phyloP scores from a whole-genome alignment of 2,888 invertebrate species.

The Tenthredo distinguenda region DNA sequence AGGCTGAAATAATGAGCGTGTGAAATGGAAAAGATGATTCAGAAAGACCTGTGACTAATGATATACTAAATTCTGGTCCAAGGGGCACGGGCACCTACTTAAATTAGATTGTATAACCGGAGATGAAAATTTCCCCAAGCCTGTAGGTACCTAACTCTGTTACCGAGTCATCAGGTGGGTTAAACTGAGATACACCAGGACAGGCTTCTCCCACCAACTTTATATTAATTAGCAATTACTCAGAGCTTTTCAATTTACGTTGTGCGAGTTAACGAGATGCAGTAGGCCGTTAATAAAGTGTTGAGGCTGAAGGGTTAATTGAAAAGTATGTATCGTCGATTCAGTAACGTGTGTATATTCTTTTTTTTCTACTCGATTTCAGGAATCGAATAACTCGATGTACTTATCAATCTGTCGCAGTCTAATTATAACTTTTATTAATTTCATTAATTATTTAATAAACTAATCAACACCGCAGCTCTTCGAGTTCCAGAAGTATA shows the following conservation, averaged over 20 bases:
- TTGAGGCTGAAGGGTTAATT: neutral
- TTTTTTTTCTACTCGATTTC: neutral
- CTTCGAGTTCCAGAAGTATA: neutral
- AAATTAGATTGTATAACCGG: constrained; percentile 8
- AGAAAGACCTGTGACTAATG: neutral
- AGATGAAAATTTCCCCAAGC: constrained; percentile 12
- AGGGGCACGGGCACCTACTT: neutral
- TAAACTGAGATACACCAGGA: neutral
- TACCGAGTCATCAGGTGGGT: constrained; percentile 23
- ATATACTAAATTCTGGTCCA: neutral
- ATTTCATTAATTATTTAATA: neutral
- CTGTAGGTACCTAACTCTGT: neutral
- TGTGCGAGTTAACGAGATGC: constrained; percentile 3
- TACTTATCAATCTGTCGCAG: neutral
- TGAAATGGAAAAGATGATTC: neutral
- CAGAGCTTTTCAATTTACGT: constrained; percentile 26
- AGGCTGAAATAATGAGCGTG: neutral
- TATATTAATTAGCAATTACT: constrained; percentile 32
- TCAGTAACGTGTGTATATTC: neutral
- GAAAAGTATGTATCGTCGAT: neutral
- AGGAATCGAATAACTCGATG: neutral
- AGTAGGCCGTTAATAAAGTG: constrained; percentile 10
- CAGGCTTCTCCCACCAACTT: neutral
- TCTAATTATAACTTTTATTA: constrained; percentile 4
- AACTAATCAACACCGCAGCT: neutral